A percentile compares a stretch with the other conserved stretches of the same genome.
Conservation (phyloP, 2,888 invertebrate genomes). For the Nomada flava region DNA sequence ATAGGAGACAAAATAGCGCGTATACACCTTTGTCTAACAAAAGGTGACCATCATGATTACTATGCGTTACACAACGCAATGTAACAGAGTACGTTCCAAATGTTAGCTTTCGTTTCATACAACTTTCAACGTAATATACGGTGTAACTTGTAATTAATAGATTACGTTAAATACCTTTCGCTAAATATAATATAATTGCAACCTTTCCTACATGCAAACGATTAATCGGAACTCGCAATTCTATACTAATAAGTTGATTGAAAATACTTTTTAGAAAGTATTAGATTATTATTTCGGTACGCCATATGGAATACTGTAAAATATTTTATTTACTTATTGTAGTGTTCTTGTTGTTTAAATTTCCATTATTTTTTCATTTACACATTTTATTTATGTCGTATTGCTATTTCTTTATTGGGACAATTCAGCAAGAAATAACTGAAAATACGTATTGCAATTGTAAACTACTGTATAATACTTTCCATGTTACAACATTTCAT, state of each 20-base stretch:
- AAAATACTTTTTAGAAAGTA: not conserved
- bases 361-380: not conserved
- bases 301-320: conserved; percentile 35
- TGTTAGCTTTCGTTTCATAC: not conserved
- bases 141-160: not conserved
- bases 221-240: not conserved
- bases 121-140: not conserved
- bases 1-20: not conserved
- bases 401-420: not conserved
- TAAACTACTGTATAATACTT: not conserved
- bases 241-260: not conserved
- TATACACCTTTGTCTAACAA: not conserved
- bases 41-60: not conserved
- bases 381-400: not conserved
- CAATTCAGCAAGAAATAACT: not conserved
- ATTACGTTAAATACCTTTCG: not conserved
- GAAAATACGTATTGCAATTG: not conserved
- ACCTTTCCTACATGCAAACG: not conserved
- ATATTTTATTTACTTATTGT: not conserved
- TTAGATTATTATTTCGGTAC: not conserved
- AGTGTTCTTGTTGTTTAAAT: not conserved
- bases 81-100: not conserved
- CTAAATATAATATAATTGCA: not conserved
- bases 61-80: not conserved
- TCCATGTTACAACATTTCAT: no score